A percentile compares a stretch with the other conserved stretches of the same genome.
Conservation (phyloP, 2,113 vertebrate genomes). For the Misgurnus mizolepis region DNA sequence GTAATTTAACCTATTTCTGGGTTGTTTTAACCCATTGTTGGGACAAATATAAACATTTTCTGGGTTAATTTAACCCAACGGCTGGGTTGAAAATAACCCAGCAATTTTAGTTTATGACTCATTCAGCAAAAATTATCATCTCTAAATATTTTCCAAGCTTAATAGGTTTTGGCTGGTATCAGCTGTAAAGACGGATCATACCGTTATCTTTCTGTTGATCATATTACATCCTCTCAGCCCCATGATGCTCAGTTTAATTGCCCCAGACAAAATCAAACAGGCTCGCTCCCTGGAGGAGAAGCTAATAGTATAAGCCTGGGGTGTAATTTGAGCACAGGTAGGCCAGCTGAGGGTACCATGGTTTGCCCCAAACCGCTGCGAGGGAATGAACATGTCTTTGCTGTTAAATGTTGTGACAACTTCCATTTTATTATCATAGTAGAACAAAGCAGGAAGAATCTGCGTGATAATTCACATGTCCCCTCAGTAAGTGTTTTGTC, state of each 20-base stretch:
- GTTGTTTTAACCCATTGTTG: too few relatives aligned
- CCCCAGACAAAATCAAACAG: constrained; percentile 65
- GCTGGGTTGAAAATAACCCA: too few relatives aligned
- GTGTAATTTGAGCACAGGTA: constrained; percentile 4
- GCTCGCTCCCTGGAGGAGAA: constrained; percentile 50
- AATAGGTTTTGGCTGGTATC: background rate
- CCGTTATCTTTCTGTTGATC: background rate
- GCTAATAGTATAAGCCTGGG: constrained; percentile 59
- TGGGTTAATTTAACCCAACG: too few relatives aligned
- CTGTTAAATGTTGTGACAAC: constrained; percentile 66
- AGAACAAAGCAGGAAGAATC: constrained; percentile 59
- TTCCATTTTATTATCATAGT: constrained; percentile 72
- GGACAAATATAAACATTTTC: too few relatives aligned
- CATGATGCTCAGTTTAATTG: constrained; percentile 60
- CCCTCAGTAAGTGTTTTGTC: constrained; percentile 46
- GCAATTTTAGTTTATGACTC: background rate
- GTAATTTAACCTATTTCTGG: too few relatives aligned
- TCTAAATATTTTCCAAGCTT: constrained; percentile 14
- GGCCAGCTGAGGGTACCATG: background rate
- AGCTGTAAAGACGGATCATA: background rate
- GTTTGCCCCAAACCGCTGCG: constrained; percentile 43
- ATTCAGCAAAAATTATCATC: background rate
- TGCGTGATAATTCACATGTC: constrained; percentile 36
- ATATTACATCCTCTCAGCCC: constrained; percentile 19
- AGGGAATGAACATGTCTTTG: constrained; percentile 67